Evolutionary conservation across 2,888 invertebrate genomes (phyloP), one percentile per base, ranked within the genome.

Genomic region (Adineta ricciae): DNA sequence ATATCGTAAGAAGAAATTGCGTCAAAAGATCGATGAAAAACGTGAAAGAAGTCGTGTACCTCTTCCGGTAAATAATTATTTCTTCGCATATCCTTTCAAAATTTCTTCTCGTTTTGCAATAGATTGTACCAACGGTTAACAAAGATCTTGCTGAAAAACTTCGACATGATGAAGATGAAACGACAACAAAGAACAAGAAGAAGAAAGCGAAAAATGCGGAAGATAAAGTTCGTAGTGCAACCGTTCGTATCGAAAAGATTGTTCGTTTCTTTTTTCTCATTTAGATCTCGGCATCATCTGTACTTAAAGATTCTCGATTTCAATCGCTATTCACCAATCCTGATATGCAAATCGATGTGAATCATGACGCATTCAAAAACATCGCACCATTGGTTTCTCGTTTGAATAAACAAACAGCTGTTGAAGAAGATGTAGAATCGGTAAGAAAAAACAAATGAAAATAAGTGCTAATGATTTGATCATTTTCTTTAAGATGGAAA

Each of bases 251-350:
- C 11, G 41, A 84, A 36, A 8, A 21, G 38, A 78, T 86, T 36
- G 72, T 52, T 56, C 54, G 50, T 4, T 38, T 41, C n/a, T 56
- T 36, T 46, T 46, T 11, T 46, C 11, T 46, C 46, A 8, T 46
- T 11, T 54, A 84, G 41, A 16, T 24, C 38, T 7, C 46, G 32
- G 87, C 87, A 7, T 85, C 87, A n/a, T 93, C 92, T 88, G 91
- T 97, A 24, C 92, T 98, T 86, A 92, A 93, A 88, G 98, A 99
- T 90, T 92, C 94, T 87, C 93, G 98, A 88, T 99, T 99, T 91
- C 94, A 94, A 89, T 93, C 93, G 2, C 91, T 99, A 89, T 99
- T 99, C 90, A 93, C 93, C 88, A 95, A 98, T 91, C 94, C 95
- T 21, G 95, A 96, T 89, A 98, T 95, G 90, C 94, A 96, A 91